These are phyloP conservation scores for Platycheirus albimanus DNA, from an alignment of 2,888 invertebrate species.

Conservation along the genomic window DNA sequence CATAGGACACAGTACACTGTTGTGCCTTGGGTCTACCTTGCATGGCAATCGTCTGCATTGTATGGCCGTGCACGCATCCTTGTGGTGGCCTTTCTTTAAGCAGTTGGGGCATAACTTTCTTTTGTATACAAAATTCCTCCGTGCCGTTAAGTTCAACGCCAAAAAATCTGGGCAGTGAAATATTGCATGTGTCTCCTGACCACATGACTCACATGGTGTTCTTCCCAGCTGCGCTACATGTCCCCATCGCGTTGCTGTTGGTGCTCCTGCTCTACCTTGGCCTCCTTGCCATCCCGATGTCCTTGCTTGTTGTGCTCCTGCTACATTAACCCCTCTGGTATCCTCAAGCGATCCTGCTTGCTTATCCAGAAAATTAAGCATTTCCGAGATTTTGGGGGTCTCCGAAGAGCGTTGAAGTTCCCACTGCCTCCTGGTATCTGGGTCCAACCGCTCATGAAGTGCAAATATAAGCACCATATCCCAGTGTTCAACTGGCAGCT, in stretches of 20 bases:
- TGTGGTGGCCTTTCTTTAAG: background rate
- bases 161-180: background rate
- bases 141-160: background rate
- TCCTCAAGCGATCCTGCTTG: background rate
- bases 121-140: background rate
- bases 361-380: background rate
- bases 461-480: background rate
- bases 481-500: background rate
- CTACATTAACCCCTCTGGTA: background rate
- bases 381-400: background rate
- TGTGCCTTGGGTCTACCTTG: background rate
- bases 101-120: background rate
- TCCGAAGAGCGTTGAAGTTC: background rate
- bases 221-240: background rate
- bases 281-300: background rate
- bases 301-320: background rate
- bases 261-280: background rate
- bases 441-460: background rate
- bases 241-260: background rate
- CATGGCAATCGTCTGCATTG: background rate
- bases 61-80: background rate
- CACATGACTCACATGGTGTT: background rate
- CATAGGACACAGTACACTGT: background rate
- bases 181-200: background rate
- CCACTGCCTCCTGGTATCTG: background rate